Base-by-base conservation (phyloP, 2,113 vertebrate genomes). In the Synchiropus splendidus region DNA sequence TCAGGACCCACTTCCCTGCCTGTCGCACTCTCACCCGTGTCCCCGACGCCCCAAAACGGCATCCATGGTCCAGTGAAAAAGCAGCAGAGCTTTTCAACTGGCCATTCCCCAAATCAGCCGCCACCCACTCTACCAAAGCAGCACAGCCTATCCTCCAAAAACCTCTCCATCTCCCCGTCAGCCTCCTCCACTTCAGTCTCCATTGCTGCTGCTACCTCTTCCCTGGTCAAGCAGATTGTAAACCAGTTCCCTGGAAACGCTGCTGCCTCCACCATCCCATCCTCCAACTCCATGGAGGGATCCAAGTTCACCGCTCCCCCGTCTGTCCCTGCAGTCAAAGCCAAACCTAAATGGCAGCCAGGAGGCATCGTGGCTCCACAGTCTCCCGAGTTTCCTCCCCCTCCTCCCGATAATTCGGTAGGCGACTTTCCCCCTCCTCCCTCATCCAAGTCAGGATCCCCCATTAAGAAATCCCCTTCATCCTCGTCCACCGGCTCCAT, bases 341-440 rank as follows among this genome's bases (percentile, higher is more conserved):
- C 83, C 9, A 97, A 97, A 61, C 91, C 92, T 37, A 94, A 89
- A 70, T 97, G 92, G 93, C 91, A 92, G 64, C 90, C 89, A 0
- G 69, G 84, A n/a, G 72, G 86, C 0, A 67, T 68, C 14, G 78
- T 85, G 1, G 72, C 72, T 1, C 74, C 75, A 2, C 81, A 71
- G 48, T 94, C 77, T 1, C 92, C 92, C 0, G 91, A 95, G 45
- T 94, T 96, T n/a, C 93, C 94, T 0, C 94, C 93, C 16, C 93
- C 94, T 2, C 94, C 93, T 1, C 89, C 90, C 0, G 92, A 94
- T 48, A 86, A 78, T 73, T 88, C 83, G 54, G 64, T 90, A 16
- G 50, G 34, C 13, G 88, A 83, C 4, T 91, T 94, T 53, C 90
- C 88, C 30, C 53, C 84, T 38, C 46, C 83, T 6, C 41, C 80